phyloP scores from a whole-genome alignment of 2,888 invertebrate species.

The Caenorhabditis imperialis region DNA sequence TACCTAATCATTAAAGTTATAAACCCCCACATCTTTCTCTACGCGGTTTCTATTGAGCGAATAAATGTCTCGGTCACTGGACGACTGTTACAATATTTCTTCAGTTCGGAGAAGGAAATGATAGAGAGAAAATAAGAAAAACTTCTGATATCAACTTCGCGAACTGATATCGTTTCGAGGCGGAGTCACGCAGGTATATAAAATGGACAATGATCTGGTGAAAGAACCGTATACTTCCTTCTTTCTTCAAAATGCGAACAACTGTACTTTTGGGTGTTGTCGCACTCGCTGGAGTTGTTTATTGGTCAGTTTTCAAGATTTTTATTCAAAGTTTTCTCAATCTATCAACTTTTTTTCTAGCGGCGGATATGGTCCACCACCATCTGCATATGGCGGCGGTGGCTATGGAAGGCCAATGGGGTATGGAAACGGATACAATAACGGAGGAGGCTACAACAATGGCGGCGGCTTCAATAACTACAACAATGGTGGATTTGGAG shows the following conservation, averaged over 20 bases:
- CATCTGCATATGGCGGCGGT: constrained; percentile 29
- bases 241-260: constrained; percentile 32
- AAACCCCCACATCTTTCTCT: constrained; percentile 42
- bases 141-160: constrained; percentile 27
- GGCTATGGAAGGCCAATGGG: constrained; percentile 43
- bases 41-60: constrained; percentile 58
- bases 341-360: constrained; percentile 14
- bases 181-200: constrained; percentile 39
- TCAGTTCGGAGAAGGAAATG: not conserved
- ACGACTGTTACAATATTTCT: constrained; percentile 46
- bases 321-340: not conserved
- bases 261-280: constrained; percentile 38
- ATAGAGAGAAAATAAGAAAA: constrained; percentile 32
- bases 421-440: constrained; percentile 34
- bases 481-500: constrained; percentile 38
- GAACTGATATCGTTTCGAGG: constrained; percentile 44
- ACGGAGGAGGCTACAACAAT: constrained; percentile 1
- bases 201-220: not conserved
- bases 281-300: constrained; percentile 30
- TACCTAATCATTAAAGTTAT: too few relatives aligned
- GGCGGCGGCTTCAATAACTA: constrained; percentile 41
- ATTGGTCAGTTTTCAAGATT: constrained; percentile 25
- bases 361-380: constrained; percentile 50
- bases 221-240: constrained; percentile 26
- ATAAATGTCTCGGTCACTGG: constrained; percentile 53